Conservation (phyloP, 2,797 vertebrate species). For the Tapirus indicus region DNA sequence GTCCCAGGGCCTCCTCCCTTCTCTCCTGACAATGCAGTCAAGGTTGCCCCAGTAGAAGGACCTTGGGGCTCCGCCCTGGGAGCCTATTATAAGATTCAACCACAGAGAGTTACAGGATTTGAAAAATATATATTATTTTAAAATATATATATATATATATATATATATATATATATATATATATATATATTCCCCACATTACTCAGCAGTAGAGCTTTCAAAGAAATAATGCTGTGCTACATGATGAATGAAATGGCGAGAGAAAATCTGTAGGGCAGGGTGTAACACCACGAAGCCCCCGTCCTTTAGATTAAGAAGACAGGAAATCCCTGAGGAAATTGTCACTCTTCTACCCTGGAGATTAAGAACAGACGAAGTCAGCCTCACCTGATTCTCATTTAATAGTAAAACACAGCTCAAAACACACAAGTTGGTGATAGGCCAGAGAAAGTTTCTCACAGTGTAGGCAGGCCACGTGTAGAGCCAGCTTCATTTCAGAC, state of each 20-base stretch:
- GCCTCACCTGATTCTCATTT: neutral
- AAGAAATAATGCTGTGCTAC: neutral
- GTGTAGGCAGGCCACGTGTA: neutral
- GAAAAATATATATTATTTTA: no score
- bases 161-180: no score
- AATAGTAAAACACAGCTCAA: neutral
- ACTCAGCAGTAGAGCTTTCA: no score
- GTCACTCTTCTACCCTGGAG: neutral
- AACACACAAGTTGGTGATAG: neutral
- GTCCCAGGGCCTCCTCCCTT: no score
- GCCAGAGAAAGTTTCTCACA: neutral
- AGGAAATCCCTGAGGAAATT: neutral
- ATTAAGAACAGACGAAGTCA: neutral
- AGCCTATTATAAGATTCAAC: no score
- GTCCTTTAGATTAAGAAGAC: neutral
- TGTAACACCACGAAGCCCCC: neutral
- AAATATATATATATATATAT: no score
- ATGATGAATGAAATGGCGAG: neutral
- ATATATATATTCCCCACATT: no score
- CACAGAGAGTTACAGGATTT: no score
- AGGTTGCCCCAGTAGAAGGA: no score
- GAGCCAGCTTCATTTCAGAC: neutral
- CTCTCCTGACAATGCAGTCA: no score
- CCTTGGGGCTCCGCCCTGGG: no score
- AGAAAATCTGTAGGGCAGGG: neutral